phyloP scores from a whole-genome alignment of 92 coral and sea anemone species.

The Muricea muricata region DNA sequence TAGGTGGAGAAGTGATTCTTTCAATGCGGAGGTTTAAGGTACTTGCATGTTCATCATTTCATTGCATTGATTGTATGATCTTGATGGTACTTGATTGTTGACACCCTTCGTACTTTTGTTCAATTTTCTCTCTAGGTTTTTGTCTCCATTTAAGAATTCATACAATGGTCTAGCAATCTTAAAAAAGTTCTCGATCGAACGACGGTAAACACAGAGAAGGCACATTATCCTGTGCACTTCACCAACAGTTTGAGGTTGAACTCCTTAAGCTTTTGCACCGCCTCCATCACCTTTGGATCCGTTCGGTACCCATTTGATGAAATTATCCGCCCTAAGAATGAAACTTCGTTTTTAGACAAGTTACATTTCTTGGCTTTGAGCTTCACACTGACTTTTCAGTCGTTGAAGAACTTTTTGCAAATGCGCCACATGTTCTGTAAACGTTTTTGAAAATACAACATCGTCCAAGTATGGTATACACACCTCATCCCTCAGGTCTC shows the following conservation, averaged over 20 bases:
- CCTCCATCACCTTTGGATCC: conserved; percentile 42
- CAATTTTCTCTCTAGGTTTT: neutral
- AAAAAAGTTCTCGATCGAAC: neutral
- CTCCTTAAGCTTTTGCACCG: too few species aligned
- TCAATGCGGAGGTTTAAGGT: neutral
- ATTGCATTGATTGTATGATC: neutral
- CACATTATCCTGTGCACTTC: conserved; percentile 43
- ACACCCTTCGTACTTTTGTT: neutral
- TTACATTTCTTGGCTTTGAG: conserved; percentile 47
- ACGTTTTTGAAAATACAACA: neutral
- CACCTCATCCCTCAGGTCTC: neutral
- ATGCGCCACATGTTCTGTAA: conserved; percentile 50
- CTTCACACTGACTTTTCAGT: conserved; percentile 48
- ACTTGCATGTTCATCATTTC: neutral
- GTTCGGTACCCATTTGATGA: conserved; percentile 52
- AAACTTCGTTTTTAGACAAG: conserved; percentile 54
- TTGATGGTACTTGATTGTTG: neutral
- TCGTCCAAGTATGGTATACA: neutral
- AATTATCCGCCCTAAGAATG: conserved; percentile 45
- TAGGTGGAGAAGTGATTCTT: neutral
- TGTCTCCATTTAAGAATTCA: neutral
- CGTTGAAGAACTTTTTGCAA: conserved; percentile 53
- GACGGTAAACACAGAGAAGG: conserved; percentile 45
- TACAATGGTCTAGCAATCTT: neutral
- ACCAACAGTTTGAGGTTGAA: conserved; percentile 35